Base-by-base conservation (phyloP, 1,140 invertebrate genomes). In the Pinna nobilis region DNA sequence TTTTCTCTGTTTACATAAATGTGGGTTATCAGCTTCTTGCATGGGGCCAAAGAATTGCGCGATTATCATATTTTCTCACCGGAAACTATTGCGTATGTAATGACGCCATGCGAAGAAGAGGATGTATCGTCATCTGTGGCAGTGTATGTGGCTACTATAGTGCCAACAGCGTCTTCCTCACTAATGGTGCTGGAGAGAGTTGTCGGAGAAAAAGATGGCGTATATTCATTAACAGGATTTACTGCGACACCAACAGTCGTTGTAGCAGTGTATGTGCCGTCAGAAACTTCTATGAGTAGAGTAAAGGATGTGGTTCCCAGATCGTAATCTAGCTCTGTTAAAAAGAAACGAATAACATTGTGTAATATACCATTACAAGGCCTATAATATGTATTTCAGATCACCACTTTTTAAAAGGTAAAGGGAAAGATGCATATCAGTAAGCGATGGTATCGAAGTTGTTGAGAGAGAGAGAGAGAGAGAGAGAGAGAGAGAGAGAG, bases 301-400 rank as follows among this genome's bases (percentile, higher is more conserved):
- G 73, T 72, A 75, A 82, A 85, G 55, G 66, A 65, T 28, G 66
- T 70, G 39, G 67, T 49, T 13, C 79, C 71, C 1, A 20, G n/a
- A 35, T 82, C 83, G 51, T 77, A 85, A 55, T 85, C 79, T 13
- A 83, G 23, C 3, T 35, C 47, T n/a, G 67, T 37, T 37, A 49
- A 20, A 20, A 53, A n/a, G n/a, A n/a, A n/a, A n/a, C n/a, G n/a
- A n/a, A n/a, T n/a, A n/a, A n/a, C n/a, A n/a, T n/a, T n/a, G n/a
- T n/a, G n/a, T n/a, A n/a, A n/a, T n/a, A n/a, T n/a, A n/a, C n/a
- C n/a, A n/a, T n/a, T n/a, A n/a, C n/a, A n/a, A n/a, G n/a, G n/a
- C n/a, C n/a, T n/a, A n/a, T n/a, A n/a, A n/a, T n/a, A n/a, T n/a
- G n/a, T n/a, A n/a, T n/a, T n/a, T n/a, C n/a, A n/a, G n/a, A n/a